A percentile compares a stretch with the other conserved stretches of the same genome.
These are phyloP conservation scores for Diaperis boleti DNA, from an alignment of 2,888 invertebrate species.

Conservation along the genomic window DNA sequence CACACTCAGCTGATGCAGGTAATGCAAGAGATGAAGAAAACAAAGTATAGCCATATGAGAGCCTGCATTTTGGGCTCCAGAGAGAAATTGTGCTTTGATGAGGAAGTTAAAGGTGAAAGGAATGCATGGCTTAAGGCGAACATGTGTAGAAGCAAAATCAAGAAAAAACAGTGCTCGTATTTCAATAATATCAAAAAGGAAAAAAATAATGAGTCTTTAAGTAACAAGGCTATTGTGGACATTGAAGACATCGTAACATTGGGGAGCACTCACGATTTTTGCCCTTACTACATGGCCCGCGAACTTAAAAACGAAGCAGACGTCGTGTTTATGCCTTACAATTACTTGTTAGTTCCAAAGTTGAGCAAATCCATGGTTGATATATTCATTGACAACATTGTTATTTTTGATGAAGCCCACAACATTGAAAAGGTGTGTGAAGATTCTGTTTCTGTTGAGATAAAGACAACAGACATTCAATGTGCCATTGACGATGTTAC, in stretches of 20 bases:
- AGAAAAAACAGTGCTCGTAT: constrained; percentile 82
- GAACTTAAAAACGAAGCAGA: constrained; percentile 90
- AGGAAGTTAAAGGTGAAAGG: constrained; percentile 78
- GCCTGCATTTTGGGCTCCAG: constrained; percentile 92
- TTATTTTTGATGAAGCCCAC: constrained; percentile 98
- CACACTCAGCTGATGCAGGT: constrained; percentile 97
- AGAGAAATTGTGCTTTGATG: constrained; percentile 97
- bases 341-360: constrained; percentile 94
- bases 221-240: constrained; percentile 74
- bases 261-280: constrained; percentile 85
- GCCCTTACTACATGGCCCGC: constrained; percentile 94
- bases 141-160: constrained; percentile 87
- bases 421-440: constrained; percentile 98
- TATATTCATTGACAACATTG: constrained; percentile 79
- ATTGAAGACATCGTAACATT: constrained; percentile 92
- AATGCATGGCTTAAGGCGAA: constrained; percentile 84
- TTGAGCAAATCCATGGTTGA: constrained; percentile 77
- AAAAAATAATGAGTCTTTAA: constrained; percentile 71
- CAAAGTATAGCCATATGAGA: constrained; percentile 85
- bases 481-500: constrained; percentile 92
- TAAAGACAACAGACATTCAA: constrained; percentile 90
- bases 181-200: constrained; percentile 82
- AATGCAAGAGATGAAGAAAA: constrained; percentile 92
- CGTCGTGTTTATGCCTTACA: constrained; percentile 98
- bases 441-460: constrained; percentile 84